Evolutionary conservation across 2,888 invertebrate genomes (phyloP).

Genomic region (Ormyrus nitidulus): DNA sequence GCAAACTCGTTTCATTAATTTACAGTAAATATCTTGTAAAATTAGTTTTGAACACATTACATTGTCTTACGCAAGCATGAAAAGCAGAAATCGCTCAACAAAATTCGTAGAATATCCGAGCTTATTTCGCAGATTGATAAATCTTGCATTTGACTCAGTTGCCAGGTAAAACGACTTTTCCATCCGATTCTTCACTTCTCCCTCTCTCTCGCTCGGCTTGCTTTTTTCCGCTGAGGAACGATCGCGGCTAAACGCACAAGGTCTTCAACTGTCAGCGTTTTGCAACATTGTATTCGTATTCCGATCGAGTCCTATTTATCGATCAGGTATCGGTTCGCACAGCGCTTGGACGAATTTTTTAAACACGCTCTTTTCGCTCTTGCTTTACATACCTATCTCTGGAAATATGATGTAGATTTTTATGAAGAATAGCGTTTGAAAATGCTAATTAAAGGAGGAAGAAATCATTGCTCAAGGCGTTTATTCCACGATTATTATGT

Average conservation of each 20-base stretch:
- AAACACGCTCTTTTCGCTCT: not conserved
- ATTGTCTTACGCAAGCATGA: no score
- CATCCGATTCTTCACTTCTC: slow-evolving; percentile 29
- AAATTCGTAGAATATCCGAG: no score
- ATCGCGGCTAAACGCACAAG: slow-evolving; percentile 15
- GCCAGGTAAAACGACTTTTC: slow-evolving; percentile 13
- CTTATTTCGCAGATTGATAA: slow-evolving; percentile 9
- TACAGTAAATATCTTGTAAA: no score
- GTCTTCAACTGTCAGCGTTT: slow-evolving; percentile 39
- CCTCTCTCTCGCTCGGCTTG: not conserved
- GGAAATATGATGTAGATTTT: no score
- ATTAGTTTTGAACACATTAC: no score
- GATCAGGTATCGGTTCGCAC: slow-evolving; percentile 1
- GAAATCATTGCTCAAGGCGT: no score
- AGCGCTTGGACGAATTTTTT: not conserved
- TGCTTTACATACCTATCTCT: not conserved
- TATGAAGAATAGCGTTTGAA: no score
- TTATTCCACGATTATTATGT: no score
- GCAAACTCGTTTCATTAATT: no score
- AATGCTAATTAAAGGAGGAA: no score
- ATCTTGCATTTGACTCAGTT: slow-evolving; percentile 26
- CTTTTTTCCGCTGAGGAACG: not conserved
- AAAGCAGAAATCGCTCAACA: no score
- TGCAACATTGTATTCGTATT: slow-evolving; percentile 41
- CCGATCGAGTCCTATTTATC: slow-evolving; percentile 24